Evolutionary conservation across 1,140 invertebrate genomes (phyloP).

Genomic region (Drosophila mojavensis): DNA sequence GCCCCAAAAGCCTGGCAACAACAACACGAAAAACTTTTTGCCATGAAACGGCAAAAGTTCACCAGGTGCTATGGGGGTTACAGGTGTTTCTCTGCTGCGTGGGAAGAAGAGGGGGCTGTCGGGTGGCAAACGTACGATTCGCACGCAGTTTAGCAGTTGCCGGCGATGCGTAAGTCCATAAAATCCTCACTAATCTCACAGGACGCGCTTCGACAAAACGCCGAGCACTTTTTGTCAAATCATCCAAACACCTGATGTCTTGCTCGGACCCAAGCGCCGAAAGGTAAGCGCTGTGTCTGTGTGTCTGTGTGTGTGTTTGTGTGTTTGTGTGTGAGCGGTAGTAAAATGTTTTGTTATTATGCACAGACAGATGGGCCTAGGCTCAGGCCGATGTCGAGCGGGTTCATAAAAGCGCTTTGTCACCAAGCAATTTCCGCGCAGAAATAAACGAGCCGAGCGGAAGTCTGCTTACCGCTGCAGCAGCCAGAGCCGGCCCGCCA

Average conservation of each 20-base stretch:
- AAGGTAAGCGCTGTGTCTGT: constrained; percentile 3
- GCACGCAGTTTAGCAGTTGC: constrained; percentile 64
- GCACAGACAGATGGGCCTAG: constrained; percentile 48
- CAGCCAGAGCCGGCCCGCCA: neutral
- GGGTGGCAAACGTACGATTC: constrained; percentile 31
- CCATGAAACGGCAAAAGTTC: constrained; percentile 78
- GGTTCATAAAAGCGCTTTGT: constrained; percentile 77
- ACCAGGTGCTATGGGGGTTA: constrained; percentile 55
- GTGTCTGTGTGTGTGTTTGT: constrained; percentile 3
- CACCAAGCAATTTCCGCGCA: constrained; percentile 70
- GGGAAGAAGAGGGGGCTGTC: neutral
- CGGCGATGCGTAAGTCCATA: constrained; percentile 74
- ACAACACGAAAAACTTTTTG: constrained; percentile 67
- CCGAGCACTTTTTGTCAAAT: constrained; percentile 81
- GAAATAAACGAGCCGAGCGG: constrained; percentile 65
- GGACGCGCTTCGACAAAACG: constrained; percentile 73
- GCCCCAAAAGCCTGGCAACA: constrained; percentile 31
- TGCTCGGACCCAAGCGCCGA: constrained; percentile 50
- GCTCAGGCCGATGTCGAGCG: constrained; percentile 46
- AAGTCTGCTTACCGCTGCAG: neutral
- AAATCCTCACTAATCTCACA: constrained; percentile 79
- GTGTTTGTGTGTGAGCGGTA: constrained; percentile 2
- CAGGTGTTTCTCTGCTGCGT: neutral
- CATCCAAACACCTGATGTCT: constrained; percentile 80
- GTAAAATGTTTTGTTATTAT: constrained; percentile 53